Evolutionary conservation across 2,113 vertebrate species (phyloP), one percentile per base, ranked within the genome.

Genomic region (Odontesthes bonariensis): DNA sequence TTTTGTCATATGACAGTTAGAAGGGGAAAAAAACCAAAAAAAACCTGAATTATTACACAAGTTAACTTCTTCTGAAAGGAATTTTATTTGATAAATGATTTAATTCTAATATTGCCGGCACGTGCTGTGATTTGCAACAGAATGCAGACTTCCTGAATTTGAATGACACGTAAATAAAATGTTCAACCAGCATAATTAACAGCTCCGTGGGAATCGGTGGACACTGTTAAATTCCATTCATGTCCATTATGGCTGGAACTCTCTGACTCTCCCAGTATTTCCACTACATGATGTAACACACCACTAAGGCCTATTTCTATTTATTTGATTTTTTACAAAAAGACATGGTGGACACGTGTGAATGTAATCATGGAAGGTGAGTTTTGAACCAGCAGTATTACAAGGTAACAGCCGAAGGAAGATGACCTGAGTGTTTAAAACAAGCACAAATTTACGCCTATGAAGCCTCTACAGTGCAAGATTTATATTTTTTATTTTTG

Each of bases 401-500:
- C 73, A 86, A 70, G 67, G 73, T 81, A 62, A 82, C 73, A 79
- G 69, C 62, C 27, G 27, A 1, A 27, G 27, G 27, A 27, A 27
- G 27, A 27, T 27, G 27, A 3, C 27, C 27, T 27, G 27, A 27
- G 27, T 27, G 27, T 27, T 27, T 27, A 27, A 27, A 27, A 27
- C 27, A 27, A 27, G 2, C 27, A 27, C 27, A 27, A 27, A 27
- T 27, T 27, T 27, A 27, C 27, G 27, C 27, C 27, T 27, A 27
- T 27, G 27, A 27, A 27, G 27, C 27, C 27, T 27, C 27, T 27
- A 81, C 77, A 84, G 70, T 75, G 85, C 79, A 75, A 71, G 63
- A 88, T 65, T 79, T 88, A 73, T 73, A 66, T 63, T 66, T 59
- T 62, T 51, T 10, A 1, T 73, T 63, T 57, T 60, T 61, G 31